Conservation (phyloP, 2,113 vertebrate genomes). For the Hydropotes inermis region DNA sequence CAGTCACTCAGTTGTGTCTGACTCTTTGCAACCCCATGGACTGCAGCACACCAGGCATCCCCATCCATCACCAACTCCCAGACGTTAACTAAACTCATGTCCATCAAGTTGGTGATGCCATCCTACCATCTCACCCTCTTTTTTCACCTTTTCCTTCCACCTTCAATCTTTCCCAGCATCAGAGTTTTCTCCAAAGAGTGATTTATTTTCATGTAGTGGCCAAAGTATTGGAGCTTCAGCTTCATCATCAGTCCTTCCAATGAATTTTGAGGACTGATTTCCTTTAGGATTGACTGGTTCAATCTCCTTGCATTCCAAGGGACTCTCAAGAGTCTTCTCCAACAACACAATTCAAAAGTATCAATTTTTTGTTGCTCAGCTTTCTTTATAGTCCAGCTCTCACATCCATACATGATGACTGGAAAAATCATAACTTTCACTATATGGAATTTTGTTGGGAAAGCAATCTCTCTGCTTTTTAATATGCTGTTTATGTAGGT, state of each 20-base stretch:
- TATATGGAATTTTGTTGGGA: neutral
- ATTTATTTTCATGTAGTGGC: too few species aligned
- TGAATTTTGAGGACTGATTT: neutral
- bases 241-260: neutral
- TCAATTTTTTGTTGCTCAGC: rapidly evolving
- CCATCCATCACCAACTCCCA: neutral
- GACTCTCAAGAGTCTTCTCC: neutral
- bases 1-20: rapidly evolving
- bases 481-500: neutral
- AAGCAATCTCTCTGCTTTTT: neutral
- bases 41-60: neutral
- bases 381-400: neutral
- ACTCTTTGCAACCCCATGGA: neutral
- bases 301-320: neutral
- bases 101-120: neutral
- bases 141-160: neutral
- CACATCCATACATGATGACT: neutral
- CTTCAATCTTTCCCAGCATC: neutral
- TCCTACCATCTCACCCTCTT: neutral
- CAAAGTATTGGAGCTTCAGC: too few species aligned
- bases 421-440: neutral
- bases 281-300: neutral
- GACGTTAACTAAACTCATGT: neutral
- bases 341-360: neutral
- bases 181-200: neutral